Percentiles rank a stretch among this genome's conserved stretches.
Conservation (phyloP, 2,113 vertebrate species). For the Felis chaus region DNA sequence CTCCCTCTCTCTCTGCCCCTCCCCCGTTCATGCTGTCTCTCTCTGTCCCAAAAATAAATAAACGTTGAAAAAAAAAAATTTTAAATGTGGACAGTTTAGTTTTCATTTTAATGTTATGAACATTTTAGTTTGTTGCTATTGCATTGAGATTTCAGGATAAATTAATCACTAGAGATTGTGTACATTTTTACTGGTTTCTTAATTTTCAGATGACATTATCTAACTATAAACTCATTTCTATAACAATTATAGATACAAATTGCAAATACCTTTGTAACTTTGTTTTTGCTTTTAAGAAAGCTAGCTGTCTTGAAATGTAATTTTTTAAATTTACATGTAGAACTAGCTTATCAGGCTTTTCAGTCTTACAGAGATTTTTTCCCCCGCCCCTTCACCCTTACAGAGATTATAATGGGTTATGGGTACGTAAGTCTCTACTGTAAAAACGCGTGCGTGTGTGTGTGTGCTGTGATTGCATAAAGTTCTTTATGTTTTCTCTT, state of each 20-base stretch:
- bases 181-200: conserved; percentile 28
- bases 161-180: background rate
- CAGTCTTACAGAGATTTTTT: background rate
- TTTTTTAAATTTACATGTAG: background rate
- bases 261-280: conserved; percentile 29
- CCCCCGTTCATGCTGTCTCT: too few relatives aligned
- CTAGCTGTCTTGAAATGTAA: conserved; percentile 16
- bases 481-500: conserved; percentile 64
- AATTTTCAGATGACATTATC: conserved; percentile 20
- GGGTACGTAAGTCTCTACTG: background rate
- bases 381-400: too few relatives aligned
- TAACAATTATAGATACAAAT: background rate
- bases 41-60: too few relatives aligned
- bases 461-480: conserved; percentile 33
- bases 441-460: background rate
- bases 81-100: conserved; percentile 23
- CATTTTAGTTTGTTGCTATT: conserved; percentile 15
- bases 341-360: conserved; percentile 13
- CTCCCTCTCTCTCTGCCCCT: too few relatives aligned
- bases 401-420: background rate
- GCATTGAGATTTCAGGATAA: background rate
- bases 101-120: conserved; percentile 7
- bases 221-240: conserved; percentile 5
- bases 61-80: too few relatives aligned
- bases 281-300: conserved; percentile 52